These are phyloP conservation scores for Aphaenogaster rudis DNA, from an alignment of 1,140 invertebrate species.

Conservation along the genomic window DNA sequence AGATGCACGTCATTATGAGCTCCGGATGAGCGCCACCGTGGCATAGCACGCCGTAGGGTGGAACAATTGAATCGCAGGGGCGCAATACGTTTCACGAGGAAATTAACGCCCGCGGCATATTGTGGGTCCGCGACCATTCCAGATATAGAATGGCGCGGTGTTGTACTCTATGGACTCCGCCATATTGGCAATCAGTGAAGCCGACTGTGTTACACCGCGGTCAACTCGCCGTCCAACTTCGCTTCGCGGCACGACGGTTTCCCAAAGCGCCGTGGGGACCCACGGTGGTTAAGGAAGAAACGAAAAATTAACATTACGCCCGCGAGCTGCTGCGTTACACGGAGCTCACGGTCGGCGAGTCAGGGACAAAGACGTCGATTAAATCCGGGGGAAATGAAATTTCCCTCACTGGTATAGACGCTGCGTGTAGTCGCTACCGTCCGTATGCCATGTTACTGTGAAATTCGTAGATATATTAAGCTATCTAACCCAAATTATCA, in stretches of 20 bases:
- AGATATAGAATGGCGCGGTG: slow-evolving; percentile 61
- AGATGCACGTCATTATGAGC: slow-evolving; percentile 71
- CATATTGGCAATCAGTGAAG: slow-evolving; percentile 85
- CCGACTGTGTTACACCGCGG: slow-evolving; percentile 79
- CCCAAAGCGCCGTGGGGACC: not conserved
- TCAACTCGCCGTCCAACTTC: slow-evolving; percentile 31
- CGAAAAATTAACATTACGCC: slow-evolving; percentile 69
- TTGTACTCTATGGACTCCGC: slow-evolving; percentile 67
- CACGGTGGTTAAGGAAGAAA: slow-evolving; percentile 30
- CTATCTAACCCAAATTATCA: too few relatives aligned
- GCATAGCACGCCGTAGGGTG: slow-evolving; percentile 71
- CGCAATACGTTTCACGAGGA: slow-evolving; percentile 85
- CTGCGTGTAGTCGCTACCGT: not conserved
- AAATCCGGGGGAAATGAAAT: slow-evolving; percentile 64
- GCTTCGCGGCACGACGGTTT: slow-evolving; percentile 23
- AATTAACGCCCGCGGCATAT: slow-evolving; percentile 85
- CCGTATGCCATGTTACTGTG: not conserved
- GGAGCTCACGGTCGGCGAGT: slow-evolving; percentile 42
- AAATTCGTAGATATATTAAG: not conserved
- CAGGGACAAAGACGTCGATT: slow-evolving; percentile 53
- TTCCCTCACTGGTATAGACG: slow-evolving; percentile 1
- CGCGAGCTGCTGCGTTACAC: slow-evolving; percentile 48
- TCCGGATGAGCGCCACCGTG: slow-evolving; percentile 55
- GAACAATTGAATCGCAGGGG: slow-evolving; percentile 84
- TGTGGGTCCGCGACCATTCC: slow-evolving; percentile 78